phyloP scores from a whole-genome alignment of 92 coral and sea anemone species.

The Pocillopora grandis region DNA sequence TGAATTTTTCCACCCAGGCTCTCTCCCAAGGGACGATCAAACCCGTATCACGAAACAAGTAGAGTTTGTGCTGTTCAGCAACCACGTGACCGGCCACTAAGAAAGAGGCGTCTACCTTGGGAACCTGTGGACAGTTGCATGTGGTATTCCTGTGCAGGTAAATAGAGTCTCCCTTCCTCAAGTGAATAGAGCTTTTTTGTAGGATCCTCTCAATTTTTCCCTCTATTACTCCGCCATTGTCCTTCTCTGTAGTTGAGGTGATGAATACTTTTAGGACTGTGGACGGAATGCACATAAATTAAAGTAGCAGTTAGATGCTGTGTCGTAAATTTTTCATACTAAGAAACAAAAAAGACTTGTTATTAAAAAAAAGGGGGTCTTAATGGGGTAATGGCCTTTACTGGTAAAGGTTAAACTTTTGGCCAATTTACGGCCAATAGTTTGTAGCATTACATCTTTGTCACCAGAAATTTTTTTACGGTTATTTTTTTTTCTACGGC shows the following conservation, averaged over 20 bases:
- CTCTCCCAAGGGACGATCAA: conserved; percentile 35
- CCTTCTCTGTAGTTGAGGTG: background rate
- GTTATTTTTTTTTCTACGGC: no score
- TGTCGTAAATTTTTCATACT: background rate
- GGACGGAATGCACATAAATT: background rate
- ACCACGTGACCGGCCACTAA: conserved; percentile 44
- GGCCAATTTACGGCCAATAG: no score
- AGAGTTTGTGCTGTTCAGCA: conserved; percentile 7
- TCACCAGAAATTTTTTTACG: no score
- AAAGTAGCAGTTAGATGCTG: background rate
- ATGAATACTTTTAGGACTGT: conserved; percentile 33
- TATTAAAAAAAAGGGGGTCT: no score
- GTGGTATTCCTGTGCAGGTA: conserved; percentile 33
- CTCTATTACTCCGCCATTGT: background rate
- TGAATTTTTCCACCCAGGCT: conserved; percentile 29
- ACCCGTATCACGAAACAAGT: conserved; percentile 17
- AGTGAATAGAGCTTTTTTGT: conserved; percentile 15
- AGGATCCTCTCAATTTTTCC: conserved; percentile 31
- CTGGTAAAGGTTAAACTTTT: no score
- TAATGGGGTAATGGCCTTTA: no score
- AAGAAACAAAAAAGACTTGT: no score
- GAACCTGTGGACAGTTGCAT: conserved; percentile 34
- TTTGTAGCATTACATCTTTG: no score
- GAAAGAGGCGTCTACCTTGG: background rate
- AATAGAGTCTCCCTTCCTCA: conserved; percentile 26